These are phyloP conservation scores for Tryphoninae sp. DNA, from an alignment of 2,888 invertebrate species.

Conservation along the genomic window DNA sequence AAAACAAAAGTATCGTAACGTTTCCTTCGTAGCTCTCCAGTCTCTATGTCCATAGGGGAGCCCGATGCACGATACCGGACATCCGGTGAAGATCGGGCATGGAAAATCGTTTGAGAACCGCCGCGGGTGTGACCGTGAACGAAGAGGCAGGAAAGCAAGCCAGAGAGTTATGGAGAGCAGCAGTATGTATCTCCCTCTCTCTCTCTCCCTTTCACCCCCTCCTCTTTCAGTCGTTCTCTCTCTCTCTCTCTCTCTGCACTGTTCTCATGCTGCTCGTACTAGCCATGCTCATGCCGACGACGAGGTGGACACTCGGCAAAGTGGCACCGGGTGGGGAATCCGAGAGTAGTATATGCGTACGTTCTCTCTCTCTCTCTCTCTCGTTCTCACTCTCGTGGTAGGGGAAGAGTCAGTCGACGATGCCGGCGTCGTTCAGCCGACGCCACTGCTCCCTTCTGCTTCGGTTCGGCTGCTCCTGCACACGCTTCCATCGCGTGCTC, in stretches of 20 bases:
- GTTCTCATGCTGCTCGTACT: slow-evolving; percentile 53
- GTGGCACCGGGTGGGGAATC: slow-evolving; percentile 63
- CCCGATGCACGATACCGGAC: slow-evolving; percentile 45
- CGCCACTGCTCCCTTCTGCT: slow-evolving; percentile 33
- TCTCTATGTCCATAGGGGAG: background rate
- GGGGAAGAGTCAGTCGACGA: slow-evolving; percentile 69
- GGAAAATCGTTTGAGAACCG: slow-evolving; percentile 71
- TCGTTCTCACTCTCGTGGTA: slow-evolving; percentile 39
- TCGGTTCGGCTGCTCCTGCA: slow-evolving; percentile 4
- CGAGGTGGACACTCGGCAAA: slow-evolving; percentile 63
- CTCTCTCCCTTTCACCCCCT: slow-evolving; percentile 67
- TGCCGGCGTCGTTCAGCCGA: slow-evolving; percentile 50
- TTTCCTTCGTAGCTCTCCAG: background rate
- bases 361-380: background rate
- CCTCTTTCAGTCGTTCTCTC: slow-evolving; percentile 47
- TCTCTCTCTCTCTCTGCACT: slow-evolving; percentile 58
- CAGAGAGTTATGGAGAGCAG: slow-evolving; percentile 77
- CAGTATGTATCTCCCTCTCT: slow-evolving; percentile 71
- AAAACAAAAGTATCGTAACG: background rate
- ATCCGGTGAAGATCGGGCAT: slow-evolving; percentile 49
- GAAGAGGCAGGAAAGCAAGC: slow-evolving; percentile 79
- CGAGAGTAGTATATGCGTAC: slow-evolving; percentile 33
- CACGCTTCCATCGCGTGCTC: background rate
- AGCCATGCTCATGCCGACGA: slow-evolving; percentile 61
- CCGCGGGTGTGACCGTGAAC: slow-evolving; percentile 81